A percentile compares a stretch with the other conserved stretches of the same genome.
Conservation (phyloP, 2,113 vertebrate genomes). For the Orthonyx spaldingii region DNA sequence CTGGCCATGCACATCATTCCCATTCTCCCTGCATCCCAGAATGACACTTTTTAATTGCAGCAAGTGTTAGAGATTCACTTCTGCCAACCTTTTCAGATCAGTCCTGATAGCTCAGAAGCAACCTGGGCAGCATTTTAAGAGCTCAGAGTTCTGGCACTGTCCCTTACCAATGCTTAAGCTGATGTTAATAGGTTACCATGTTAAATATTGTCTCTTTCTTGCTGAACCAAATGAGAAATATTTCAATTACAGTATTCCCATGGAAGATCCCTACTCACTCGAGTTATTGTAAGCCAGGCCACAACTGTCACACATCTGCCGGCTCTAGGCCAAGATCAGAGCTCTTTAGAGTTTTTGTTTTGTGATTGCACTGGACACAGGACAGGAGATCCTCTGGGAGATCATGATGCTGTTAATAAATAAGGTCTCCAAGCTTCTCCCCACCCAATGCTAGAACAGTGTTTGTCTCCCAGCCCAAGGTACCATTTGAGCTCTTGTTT, state of each 20-base stretch:
- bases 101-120: not conserved
- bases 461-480: not conserved
- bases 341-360: not conserved
- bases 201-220: constrained; percentile 20
- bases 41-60: not conserved
- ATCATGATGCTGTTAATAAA: not conserved
- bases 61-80: not conserved
- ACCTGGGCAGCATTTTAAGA: constrained; percentile 8
- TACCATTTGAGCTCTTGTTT: not conserved
- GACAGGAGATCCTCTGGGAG: not conserved
- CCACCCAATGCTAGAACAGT: not conserved
- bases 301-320: not conserved
- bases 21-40: not conserved
- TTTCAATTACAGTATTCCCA: constrained; percentile 13
- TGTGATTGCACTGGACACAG: not conserved
- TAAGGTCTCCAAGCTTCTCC: not conserved
- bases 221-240: not conserved
- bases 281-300: not conserved
- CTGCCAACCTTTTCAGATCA: not conserved
- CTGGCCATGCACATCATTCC: not conserved
- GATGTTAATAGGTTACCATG: constrained; percentile 6
- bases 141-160: not conserved
- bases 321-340: not conserved
- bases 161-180: not conserved
- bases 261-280: not conserved